Evolutionary conservation across 2,113 vertebrate species (phyloP), one percentile per base, ranked within the genome.

Genomic region (Etia nguti): DNA sequence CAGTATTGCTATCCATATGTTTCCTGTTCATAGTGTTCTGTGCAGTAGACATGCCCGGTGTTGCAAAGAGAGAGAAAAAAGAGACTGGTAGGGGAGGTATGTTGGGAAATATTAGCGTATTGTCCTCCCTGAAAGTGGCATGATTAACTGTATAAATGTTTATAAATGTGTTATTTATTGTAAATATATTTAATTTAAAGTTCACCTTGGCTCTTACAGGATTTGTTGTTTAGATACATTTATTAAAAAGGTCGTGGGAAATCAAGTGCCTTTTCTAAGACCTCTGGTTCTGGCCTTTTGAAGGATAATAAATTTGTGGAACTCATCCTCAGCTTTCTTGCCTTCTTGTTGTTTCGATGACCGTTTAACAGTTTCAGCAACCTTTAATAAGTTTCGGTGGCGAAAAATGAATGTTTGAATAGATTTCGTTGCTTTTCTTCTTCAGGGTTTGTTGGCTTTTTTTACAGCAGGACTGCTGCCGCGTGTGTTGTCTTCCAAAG

Each of bases 131-230:
- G 2, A 81, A 90, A 81, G 83, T 88, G 92, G 89, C 92, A 94
- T 89, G 89, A 85, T 87, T 83, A 83, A 82, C 80, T 94, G 93
- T 93, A 93, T 94, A 93, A 90, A 91, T 93, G 82, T 94, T 92
- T 95, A 95, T 92, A 95, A 94, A 93, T 89, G 94, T 94, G 93
- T 90, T 96, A 96, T 97, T 97, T 97, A 97, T 96, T 96, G 94
- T 97, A 95, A 94, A 94, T 96, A 96, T 96, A 97, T 97, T 97
- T 97, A 97, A 97, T 96, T 96, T 94, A 94, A 94, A 92, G 81
- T 93, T 88, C 82, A 86, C 87, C 86, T 90, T 92, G 85, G 85
- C 92, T 92, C 86, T 94, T 86, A 90, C 82, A 80, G 43, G 60
- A 84, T 91, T 82, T 93, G 92, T 90, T 93, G 93, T 93, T 93